These are phyloP conservation scores for Neoscelio sp. DNA, from an alignment of 2,888 invertebrate species.

Conservation along the genomic window DNA sequence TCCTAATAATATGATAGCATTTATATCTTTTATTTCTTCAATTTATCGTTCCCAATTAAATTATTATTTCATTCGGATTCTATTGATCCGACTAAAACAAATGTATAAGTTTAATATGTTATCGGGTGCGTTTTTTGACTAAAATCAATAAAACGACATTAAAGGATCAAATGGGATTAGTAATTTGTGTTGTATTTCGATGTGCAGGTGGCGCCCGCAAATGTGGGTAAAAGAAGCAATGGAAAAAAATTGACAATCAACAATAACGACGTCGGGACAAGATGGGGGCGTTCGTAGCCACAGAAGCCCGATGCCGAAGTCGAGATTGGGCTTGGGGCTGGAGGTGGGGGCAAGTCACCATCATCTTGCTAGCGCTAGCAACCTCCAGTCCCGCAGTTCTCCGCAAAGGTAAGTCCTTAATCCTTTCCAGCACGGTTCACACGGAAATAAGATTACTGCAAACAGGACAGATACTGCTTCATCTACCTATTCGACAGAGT, in stretches of 20 bases:
- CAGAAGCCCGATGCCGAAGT: conserved; percentile 69
- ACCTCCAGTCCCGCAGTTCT: conserved; percentile 81
- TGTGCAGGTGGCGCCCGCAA: conserved; percentile 75
- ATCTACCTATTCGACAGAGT: conserved; percentile 16
- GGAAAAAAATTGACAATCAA: conserved; percentile 77
- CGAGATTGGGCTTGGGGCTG: conserved; percentile 71
- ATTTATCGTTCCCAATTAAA: background rate
- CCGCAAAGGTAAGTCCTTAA: conserved; percentile 80
- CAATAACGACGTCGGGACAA: conserved; percentile 69
- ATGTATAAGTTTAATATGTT: conserved; percentile 19
- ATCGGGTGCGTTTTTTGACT: conserved; percentile 14
- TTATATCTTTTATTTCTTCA: too few species aligned
- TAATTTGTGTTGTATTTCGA: conserved; percentile 37
- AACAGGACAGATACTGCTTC: conserved; percentile 30
- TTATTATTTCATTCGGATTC: too few species aligned
- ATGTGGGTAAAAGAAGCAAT: conserved; percentile 75
- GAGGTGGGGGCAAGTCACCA: conserved; percentile 77
- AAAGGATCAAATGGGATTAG: conserved; percentile 18
- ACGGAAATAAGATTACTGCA: conserved; percentile 46
- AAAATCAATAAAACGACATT: conserved; percentile 37
- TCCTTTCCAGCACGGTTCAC: conserved; percentile 63
- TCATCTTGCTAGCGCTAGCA: conserved; percentile 78
- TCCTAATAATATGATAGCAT: too few species aligned
- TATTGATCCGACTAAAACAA: background rate
- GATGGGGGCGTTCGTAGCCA: conserved; percentile 66